Conservation (phyloP, 64 coral and sea anemone genomes). For the Pocillopora damicornis region DNA sequence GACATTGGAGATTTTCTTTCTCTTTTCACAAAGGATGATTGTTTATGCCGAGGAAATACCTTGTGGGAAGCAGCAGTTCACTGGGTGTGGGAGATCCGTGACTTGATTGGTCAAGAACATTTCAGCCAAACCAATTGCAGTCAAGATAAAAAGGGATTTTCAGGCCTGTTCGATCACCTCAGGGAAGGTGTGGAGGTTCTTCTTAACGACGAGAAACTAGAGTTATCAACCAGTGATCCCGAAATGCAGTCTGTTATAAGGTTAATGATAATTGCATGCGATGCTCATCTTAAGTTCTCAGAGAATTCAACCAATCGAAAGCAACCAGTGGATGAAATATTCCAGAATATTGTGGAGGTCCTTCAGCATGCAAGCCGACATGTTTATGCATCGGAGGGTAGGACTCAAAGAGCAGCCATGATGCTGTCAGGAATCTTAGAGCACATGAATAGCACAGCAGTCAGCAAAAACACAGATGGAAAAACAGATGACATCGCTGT, state of each 20-base stretch:
- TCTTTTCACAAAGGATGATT: conserved; percentile 30
- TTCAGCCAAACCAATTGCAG: neutral
- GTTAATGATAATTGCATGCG: conserved; percentile 1
- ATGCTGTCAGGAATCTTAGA: conserved; percentile 2
- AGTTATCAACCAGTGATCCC: conserved; percentile 1
- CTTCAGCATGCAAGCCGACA: conserved; percentile 10
- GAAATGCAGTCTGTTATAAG: conserved; percentile 5
- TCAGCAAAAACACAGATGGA: neutral
- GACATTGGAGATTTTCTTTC: conserved; percentile 51
- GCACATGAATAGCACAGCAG: conserved; percentile 13
- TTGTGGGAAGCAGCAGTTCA: conserved; percentile 54
- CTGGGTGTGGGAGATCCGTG: conserved; percentile 57
- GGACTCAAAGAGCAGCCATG: conserved; percentile 6
- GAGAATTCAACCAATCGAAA: neutral
- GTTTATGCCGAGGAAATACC: conserved; percentile 37
- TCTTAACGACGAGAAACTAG: neutral
- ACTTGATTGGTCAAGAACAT: neutral
- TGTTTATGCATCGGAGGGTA: conserved; percentile 31
- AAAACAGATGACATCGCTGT: neutral
- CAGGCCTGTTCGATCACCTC: conserved; percentile 24
- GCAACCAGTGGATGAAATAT: neutral
- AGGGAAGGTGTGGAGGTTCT: neutral
- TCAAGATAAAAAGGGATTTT: neutral
- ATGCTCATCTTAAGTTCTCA: conserved; percentile 28
- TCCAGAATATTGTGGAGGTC: neutral